These are phyloP conservation scores for Lacanobia wlatinum DNA, from an alignment of 2,888 invertebrate genomes.

Conservation along the genomic window DNA sequence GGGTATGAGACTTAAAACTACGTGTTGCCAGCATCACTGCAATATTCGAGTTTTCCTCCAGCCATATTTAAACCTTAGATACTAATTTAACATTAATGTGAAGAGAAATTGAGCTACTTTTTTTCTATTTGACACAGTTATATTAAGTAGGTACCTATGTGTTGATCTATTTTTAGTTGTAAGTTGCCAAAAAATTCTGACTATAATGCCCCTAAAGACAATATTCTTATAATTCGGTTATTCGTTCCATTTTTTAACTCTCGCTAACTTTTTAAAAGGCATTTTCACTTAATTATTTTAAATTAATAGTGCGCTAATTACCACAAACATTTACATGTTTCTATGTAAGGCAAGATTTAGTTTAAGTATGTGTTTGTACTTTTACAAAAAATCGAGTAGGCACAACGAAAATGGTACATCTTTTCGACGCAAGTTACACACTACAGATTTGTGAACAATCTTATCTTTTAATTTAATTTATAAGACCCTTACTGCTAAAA, in stretches of 20 bases:
- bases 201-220: background rate
- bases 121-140: slow-evolving; percentile 47
- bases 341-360: background rate
- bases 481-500: slow-evolving; percentile 15
- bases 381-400: background rate
- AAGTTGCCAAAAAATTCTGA: background rate
- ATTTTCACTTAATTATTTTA: background rate
- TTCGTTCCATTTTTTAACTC: background rate
- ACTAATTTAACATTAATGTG: slow-evolving; percentile 8
- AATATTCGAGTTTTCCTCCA: slow-evolving; percentile 10
- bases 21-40: slow-evolving; percentile 7
- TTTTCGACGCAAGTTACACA: too few species aligned
- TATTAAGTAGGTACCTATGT: slow-evolving; percentile 8
- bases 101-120: slow-evolving; percentile 49
- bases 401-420: background rate
- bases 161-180: background rate
- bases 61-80: slow-evolving; percentile 2
- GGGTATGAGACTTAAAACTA: background rate
- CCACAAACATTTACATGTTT: slow-evolving; percentile 16
- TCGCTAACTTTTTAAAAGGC: background rate
- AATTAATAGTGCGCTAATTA: slow-evolving; percentile 22
- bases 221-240: background rate
- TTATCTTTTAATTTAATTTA: too few species aligned
- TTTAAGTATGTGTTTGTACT: background rate
- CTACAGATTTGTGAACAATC: slow-evolving; percentile 5